These are phyloP conservation scores for Drosophila mayri DNA, from an alignment of 1,140 invertebrate species.

Conservation along the genomic window DNA sequence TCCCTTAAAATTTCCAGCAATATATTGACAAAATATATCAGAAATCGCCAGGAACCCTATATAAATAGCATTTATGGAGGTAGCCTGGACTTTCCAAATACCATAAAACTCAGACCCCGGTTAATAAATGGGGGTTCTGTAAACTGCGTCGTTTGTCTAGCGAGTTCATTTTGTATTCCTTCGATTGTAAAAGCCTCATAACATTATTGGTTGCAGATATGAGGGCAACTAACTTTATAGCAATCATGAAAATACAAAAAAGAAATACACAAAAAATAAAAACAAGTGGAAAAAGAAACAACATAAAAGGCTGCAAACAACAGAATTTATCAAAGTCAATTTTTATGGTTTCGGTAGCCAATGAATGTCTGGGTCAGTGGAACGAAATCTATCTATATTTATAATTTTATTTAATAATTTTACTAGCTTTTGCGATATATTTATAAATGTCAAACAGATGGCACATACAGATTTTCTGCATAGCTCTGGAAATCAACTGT, in stretches of 20 bases:
- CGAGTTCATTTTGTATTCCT: constrained; percentile 30
- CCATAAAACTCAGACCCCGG: constrained; percentile 31
- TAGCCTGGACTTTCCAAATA: constrained; percentile 17
- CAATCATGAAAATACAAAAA: constrained; percentile 25
- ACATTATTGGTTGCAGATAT: constrained; percentile 38
- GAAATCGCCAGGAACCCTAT: constrained; percentile 13
- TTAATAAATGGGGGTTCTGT: constrained; percentile 36
- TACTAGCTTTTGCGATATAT: too few species aligned
- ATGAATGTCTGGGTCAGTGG: constrained; percentile 10
- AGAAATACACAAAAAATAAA: background rate
- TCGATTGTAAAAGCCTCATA: constrained; percentile 21
- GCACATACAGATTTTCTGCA: background rate
- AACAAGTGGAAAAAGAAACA: background rate
- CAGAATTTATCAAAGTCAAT: constrained; percentile 10
- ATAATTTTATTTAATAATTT: constrained; percentile 3
- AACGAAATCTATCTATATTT: background rate
- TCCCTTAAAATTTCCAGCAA: background rate
- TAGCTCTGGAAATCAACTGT: constrained; percentile 14
- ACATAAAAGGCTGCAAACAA: constrained; percentile 1
- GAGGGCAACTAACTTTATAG: constrained; percentile 33
- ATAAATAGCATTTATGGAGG: constrained; percentile 36
- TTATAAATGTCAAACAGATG: background rate
- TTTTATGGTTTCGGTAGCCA: constrained; percentile 39
- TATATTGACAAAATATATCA: background rate
- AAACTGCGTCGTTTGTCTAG: constrained; percentile 47